phyloP scores from a whole-genome alignment of 2,888 invertebrate species.

The Plutella xylostella region DNA sequence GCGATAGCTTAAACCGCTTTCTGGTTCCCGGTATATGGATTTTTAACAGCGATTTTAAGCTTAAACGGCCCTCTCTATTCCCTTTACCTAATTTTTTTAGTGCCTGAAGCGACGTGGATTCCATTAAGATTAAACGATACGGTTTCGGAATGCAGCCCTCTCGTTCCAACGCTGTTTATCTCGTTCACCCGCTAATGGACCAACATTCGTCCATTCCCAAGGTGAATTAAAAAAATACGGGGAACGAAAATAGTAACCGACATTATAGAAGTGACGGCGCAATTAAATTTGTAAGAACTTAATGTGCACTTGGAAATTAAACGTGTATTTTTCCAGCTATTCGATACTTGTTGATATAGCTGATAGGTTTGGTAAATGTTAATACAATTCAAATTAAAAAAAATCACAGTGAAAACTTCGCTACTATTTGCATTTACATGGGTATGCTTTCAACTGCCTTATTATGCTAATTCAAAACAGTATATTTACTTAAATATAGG shows the following conservation, averaged over 20 bases:
- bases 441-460: no score
- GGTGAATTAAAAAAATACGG: constrained; percentile 1
- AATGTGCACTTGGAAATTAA: no score
- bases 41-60: constrained; percentile 25
- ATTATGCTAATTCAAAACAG: no score
- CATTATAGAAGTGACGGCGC: constrained; percentile 3
- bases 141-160: constrained; percentile 23
- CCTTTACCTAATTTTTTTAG: constrained; percentile 34
- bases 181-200: constrained; percentile 6
- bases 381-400: no score
- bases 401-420: no score
- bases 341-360: no score
- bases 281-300: no score
- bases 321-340: no score
- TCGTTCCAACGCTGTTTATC: constrained; percentile 2
- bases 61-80: constrained; percentile 18
- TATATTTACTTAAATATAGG: no score
- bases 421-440: no score
- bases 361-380: no score
- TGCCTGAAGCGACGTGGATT: constrained; percentile 36
- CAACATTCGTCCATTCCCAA: constrained; percentile 4
- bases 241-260: background rate
- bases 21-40: constrained; percentile 8
- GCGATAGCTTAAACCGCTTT: constrained; percentile 9
- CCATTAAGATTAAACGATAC: constrained; percentile 53